Evolutionary conservation across 1,140 invertebrate species (phyloP).

Genomic region (Metopolophium dirhodum): DNA sequence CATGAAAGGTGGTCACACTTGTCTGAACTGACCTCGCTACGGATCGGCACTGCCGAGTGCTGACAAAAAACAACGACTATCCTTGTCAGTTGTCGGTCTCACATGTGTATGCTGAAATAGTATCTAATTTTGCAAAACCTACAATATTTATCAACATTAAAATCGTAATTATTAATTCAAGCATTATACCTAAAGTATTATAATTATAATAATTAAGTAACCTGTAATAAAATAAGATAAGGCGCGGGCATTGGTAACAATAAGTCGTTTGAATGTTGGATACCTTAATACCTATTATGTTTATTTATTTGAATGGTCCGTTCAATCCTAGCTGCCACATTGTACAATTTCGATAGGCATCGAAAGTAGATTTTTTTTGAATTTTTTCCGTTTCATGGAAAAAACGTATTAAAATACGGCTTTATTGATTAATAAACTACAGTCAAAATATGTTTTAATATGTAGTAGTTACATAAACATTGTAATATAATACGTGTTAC

Average conservation of each 20-base stretch:
- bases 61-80: not conserved
- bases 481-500: no score
- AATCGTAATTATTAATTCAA: not conserved
- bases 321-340: not conserved
- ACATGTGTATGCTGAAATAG: not conserved
- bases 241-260: no score
- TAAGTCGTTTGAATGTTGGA: not conserved
- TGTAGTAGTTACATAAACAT: not conserved
- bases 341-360: not conserved
- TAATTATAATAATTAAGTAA: not conserved
- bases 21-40: slow-evolving; percentile 32
- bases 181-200: not conserved
- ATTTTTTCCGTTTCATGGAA: not conserved
- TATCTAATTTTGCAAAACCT: not conserved
- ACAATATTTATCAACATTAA: not conserved
- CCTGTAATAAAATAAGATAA: not conserved
- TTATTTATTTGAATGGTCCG: not conserved
- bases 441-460: not conserved
- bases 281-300: not conserved
- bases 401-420: not conserved
- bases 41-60: not conserved
- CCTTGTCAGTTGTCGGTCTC: not conserved
- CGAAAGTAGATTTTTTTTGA: not conserved
- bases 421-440: not conserved
- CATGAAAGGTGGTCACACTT: slow-evolving; percentile 29